A percentile compares a stretch with the other conserved stretches of the same genome.
Conservation (phyloP, 2,888 invertebrate genomes). For the Falcaria lacertinaria region DNA sequence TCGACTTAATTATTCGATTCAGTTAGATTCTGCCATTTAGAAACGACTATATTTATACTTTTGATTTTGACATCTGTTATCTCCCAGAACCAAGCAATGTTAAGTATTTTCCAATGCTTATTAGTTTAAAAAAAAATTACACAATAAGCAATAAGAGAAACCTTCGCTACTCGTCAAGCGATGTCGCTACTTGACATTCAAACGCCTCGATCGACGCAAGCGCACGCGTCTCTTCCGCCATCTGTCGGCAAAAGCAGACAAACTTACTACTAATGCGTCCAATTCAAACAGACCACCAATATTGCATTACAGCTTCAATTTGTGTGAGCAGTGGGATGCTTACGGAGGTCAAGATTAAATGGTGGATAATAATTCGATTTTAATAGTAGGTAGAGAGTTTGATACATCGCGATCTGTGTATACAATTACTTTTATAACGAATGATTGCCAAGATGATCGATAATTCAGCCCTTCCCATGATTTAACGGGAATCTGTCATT, state of each 20-base stretch:
- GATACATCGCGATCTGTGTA: constrained; percentile 48
- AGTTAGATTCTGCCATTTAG: no score
- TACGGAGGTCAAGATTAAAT: constrained; percentile 21
- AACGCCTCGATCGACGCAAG: constrained; percentile 25
- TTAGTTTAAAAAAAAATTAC: constrained; percentile 1
- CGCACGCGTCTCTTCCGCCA: constrained; percentile 38
- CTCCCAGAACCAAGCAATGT: no score
- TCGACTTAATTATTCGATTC: no score
- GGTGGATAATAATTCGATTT: constrained; percentile 60
- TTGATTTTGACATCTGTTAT: no score
- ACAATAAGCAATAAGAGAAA: background rate
- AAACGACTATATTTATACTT: no score
- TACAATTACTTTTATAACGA: constrained; percentile 59
- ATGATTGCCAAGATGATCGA: constrained; percentile 60
- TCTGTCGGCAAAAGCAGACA: constrained; percentile 22
- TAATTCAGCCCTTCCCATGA: constrained; percentile 35
- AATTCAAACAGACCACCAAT: constrained; percentile 32
- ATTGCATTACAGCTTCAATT: constrained; percentile 7
- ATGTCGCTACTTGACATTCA: constrained; percentile 45
- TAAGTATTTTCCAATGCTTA: no score
- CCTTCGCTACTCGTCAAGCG: constrained; percentile 47
- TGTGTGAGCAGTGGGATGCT: background rate
- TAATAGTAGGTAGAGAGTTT: constrained; percentile 52
- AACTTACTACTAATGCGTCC: constrained; percentile 7
- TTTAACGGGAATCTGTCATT: constrained; percentile 15